A percentile compares a stretch with the other conserved stretches of the same genome.
phyloP scores from a whole-genome alignment of 2,113 vertebrate genomes.

The Hippocampus abdominalis region DNA sequence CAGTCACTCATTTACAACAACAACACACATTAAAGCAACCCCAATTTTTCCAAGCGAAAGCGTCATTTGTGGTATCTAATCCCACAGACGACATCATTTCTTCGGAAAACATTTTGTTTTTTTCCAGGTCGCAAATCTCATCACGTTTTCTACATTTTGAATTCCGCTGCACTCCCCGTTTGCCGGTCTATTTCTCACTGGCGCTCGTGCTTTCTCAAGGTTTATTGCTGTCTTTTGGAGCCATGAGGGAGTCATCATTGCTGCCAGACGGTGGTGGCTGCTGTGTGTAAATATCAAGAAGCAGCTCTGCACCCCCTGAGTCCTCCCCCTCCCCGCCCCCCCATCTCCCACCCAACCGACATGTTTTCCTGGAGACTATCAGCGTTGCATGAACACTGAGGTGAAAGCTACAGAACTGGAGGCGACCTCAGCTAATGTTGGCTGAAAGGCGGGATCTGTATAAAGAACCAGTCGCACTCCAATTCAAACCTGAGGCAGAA shows the following conservation, averaged over 20 bases:
- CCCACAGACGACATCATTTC: neutral
- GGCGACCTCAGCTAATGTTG: neutral
- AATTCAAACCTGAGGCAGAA: neutral
- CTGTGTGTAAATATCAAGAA: slow-evolving; percentile 66
- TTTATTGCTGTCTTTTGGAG: slow-evolving; percentile 58
- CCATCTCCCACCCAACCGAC: slow-evolving; percentile 8
- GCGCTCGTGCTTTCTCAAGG: slow-evolving; percentile 26
- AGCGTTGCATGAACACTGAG: slow-evolving; percentile 56
- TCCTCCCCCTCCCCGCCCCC: slow-evolving; percentile 8
- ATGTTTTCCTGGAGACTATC: slow-evolving; percentile 55
- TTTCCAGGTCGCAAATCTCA: slow-evolving; percentile 25
- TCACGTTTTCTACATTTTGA: slow-evolving; percentile 33
- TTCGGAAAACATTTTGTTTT: neutral
- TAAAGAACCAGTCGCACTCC: neutral
- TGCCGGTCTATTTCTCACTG: slow-evolving; percentile 28
- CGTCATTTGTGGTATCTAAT: neutral
- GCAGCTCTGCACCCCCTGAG: slow-evolving; percentile 16
- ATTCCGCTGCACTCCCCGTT: slow-evolving; percentile 23
- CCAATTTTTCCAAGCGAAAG: neutral
- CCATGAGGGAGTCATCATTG: slow-evolving; percentile 60
- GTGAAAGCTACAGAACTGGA: slow-evolving; percentile 12
- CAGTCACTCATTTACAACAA: neutral
- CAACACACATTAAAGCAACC: neutral
- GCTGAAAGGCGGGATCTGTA: neutral
- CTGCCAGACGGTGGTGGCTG: slow-evolving; percentile 47